Evolutionary conservation across 2,113 vertebrate genomes (phyloP).

Genomic region (Lampris megalopsis): DNA sequence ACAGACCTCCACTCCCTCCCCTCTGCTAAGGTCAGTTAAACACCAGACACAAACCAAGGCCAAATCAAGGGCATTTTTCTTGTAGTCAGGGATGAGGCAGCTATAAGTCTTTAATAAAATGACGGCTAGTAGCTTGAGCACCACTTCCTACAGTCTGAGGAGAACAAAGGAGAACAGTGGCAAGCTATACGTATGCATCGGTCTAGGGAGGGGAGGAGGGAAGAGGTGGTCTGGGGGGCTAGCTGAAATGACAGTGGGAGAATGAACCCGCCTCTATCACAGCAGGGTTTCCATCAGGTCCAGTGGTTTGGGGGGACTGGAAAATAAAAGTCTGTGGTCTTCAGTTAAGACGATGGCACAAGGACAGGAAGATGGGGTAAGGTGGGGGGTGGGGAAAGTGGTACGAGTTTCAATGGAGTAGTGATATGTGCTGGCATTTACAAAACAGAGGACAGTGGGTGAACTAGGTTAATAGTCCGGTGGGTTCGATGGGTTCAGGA

Average conservation of each 20-base stretch:
- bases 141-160: constrained; percentile 42
- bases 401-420: too few species aligned
- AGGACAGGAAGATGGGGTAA: constrained; percentile 3
- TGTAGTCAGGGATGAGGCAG: constrained; percentile 18
- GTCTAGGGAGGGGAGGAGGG: constrained; percentile 33
- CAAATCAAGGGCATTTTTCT: constrained; percentile 7
- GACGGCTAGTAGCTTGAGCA: neutral
- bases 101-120: constrained; percentile 27
- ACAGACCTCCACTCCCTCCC: neutral
- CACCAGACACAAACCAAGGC: constrained; percentile 18
- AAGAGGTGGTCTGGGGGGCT: constrained; percentile 11
- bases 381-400: too few species aligned
- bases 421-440: constrained; percentile 12
- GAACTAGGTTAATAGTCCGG: neutral
- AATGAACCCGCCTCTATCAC: constrained; percentile 43
- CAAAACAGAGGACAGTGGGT: constrained; percentile 17
- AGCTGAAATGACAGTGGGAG: constrained; percentile 13
- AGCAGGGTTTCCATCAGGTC: constrained; percentile 23
- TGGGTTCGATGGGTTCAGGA: neutral
- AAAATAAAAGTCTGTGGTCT: constrained; percentile 5
- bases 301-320: neutral
- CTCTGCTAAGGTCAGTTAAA: neutral
- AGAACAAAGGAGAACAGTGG: constrained; percentile 63
- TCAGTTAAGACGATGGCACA: neutral
- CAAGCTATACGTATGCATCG: constrained; percentile 28